Evolutionary conservation across 2,888 invertebrate genomes (phyloP).

Genomic region (Athripsodes cinereus): DNA sequence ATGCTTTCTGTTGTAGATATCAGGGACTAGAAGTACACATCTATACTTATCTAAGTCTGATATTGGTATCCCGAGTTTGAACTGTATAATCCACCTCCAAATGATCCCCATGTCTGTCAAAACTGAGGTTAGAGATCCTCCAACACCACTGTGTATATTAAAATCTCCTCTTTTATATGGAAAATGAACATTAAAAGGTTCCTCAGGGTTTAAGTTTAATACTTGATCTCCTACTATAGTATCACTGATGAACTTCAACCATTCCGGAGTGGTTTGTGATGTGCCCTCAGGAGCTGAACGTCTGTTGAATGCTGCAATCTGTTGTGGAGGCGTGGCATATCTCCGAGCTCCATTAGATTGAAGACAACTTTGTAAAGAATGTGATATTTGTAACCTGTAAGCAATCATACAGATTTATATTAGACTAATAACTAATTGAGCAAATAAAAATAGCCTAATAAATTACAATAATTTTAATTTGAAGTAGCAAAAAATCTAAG

Average conservation of each 20-base stretch:
- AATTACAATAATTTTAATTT: too few species aligned
- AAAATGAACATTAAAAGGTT: slow-evolving; percentile 82
- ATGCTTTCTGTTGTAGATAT: slow-evolving; percentile 81
- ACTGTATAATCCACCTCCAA: slow-evolving; percentile 76
- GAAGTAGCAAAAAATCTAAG: not conserved
- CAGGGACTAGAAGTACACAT: slow-evolving; percentile 83
- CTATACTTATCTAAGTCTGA: slow-evolving; percentile 70
- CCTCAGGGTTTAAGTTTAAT: slow-evolving; percentile 58
- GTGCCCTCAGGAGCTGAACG: slow-evolving; percentile 66
- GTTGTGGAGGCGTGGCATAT: slow-evolving; percentile 83
- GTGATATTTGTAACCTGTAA: slow-evolving; percentile 73
- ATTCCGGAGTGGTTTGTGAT: slow-evolving; percentile 51
- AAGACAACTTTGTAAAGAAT: slow-evolving; percentile 78
- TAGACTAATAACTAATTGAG: too few species aligned
- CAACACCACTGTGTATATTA: slow-evolving; percentile 75
- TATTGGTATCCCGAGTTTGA: slow-evolving; percentile 67
- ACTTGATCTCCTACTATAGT: slow-evolving; percentile 74
- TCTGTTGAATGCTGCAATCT: slow-evolving; percentile 82
- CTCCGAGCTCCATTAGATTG: slow-evolving; percentile 76
- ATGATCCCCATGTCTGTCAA: slow-evolving; percentile 81
- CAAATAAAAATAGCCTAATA: too few species aligned
- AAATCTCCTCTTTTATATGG: slow-evolving; percentile 84
- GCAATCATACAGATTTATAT: too few species aligned
- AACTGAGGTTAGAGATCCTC: slow-evolving; percentile 80
- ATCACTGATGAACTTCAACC: slow-evolving; percentile 59